Conservation (phyloP, 2,888 invertebrate species). For the Operophtera brumata region DNA sequence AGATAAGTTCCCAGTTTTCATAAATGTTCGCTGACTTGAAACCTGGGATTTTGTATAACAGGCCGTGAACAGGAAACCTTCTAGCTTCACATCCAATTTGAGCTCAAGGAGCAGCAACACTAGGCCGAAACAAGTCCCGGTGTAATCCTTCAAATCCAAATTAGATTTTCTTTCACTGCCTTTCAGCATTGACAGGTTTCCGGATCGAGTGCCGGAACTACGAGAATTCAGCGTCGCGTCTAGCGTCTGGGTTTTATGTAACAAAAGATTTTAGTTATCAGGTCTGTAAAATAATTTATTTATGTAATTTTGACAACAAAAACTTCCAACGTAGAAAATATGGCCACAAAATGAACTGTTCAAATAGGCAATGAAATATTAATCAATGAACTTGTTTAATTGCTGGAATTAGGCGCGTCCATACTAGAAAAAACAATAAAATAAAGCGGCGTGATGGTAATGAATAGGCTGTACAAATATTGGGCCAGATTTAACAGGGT, state of each 20-base stretch:
- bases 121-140: slow-evolving; percentile 76
- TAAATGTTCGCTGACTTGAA: slow-evolving; percentile 9
- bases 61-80: slow-evolving; percentile 49
- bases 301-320: too few species aligned
- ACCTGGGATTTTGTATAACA: slow-evolving; percentile 12
- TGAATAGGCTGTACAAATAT: slow-evolving; percentile 77
- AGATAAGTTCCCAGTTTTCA: slow-evolving; percentile 4
- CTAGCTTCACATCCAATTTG: slow-evolving; percentile 66
- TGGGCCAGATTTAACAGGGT: slow-evolving; percentile 75
- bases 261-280: slow-evolving; percentile 31
- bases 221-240: slow-evolving; percentile 39
- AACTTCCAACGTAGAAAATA: background rate
- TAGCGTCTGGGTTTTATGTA: slow-evolving; percentile 21
- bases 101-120: slow-evolving; percentile 60
- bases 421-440: slow-evolving; percentile 69
- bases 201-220: slow-evolving; percentile 34
- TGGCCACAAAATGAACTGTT: background rate
- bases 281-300: too few species aligned
- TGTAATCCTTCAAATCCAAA: slow-evolving; percentile 80
- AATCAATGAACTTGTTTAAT: slow-evolving; percentile 59
- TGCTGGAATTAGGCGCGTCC: slow-evolving; percentile 46
- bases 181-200: slow-evolving; percentile 72
- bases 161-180: slow-evolving; percentile 78
- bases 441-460: slow-evolving; percentile 64
- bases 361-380: slow-evolving; percentile 40